A percentile compares a stretch with the other conserved stretches of the same genome.
These are phyloP conservation scores for Poeciliopsis prolifica DNA, from an alignment of 2,113 vertebrate species.

Conservation along the genomic window DNA sequence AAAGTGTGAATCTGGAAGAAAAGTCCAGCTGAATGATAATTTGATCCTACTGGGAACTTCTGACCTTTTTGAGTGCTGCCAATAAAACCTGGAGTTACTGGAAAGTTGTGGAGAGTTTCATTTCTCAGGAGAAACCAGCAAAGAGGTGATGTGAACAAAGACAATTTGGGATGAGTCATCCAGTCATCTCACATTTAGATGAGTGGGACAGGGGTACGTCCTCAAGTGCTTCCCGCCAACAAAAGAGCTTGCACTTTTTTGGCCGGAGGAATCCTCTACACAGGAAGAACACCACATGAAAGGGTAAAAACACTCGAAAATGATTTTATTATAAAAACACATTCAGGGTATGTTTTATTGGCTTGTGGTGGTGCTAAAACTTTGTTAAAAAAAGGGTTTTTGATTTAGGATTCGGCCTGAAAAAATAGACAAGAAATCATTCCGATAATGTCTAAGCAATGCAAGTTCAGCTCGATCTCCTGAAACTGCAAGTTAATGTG, in stretches of 20 bases:
- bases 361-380: constrained; percentile 5
- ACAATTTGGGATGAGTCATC: background rate
- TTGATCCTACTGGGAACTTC: background rate
- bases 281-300: background rate
- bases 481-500: background rate
- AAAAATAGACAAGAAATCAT: constrained; percentile 4
- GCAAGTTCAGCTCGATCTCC: constrained; percentile 17
- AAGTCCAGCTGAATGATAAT: background rate
- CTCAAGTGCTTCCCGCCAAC: background rate
- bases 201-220: background rate
- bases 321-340: constrained; percentile 5
- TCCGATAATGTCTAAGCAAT: background rate
- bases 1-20: background rate
- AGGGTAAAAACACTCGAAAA: constrained; percentile 11
- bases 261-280: background rate
- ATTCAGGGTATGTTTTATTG: constrained; percentile 5
- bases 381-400: background rate
- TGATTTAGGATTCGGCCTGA: constrained; percentile 3
- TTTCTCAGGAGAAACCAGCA: background rate
- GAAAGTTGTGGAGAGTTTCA: background rate
- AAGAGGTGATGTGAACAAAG: no score
- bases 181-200: background rate
- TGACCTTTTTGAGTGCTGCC: background rate
- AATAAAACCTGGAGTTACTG: background rate
- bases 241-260: background rate